Evolutionary conservation across 2,888 invertebrate genomes (phyloP), one percentile per base, ranked within the genome.

Genomic region (Sarcophaga carnaria): DNA sequence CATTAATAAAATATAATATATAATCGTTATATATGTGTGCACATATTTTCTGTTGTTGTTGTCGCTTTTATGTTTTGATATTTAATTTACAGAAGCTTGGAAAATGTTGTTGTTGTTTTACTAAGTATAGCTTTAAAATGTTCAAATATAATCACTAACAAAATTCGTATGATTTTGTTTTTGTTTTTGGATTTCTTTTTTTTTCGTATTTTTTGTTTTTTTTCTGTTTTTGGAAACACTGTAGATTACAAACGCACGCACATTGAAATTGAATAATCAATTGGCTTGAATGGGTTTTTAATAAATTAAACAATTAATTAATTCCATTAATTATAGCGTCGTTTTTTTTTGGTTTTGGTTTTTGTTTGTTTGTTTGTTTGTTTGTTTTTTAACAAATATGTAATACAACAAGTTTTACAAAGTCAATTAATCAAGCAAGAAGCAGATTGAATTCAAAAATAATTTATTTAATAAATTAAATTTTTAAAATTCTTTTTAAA

Each of bases 231-330:
- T 54, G 14, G 17, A 45, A 22, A 67, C 22, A n/a, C 67, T 54
- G 54, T 54, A 59, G 25, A 70, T 17, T 14, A 37, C 70, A 22
- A 59, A 20, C 25, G 2, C 69, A 14, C 27, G n/a, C 49, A 64
- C 25, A 47, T 20, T 17, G 12, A 67, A 72, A 60, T 76, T 76
- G 20, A 60, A 5, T 12, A 20, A 45, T 60, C n/a, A 81, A 77
- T 72, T 71, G 45, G 27, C 49, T 75, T 75, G 20, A 79, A 82
- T 86, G 62, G 27, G 54, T 49, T 80, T 80, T 80, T 67, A 4
- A 63, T 79, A 54, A 72, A 63, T 69, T 74, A 47, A 78, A 77
- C 67, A 72, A 75, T 79, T 79, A 70, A 85, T 69, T 77, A 5
- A 75, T 54, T 64, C 66, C 17, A 66, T 82, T 80, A 66, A 80